Percentiles rank a stretch among this genome's conserved stretches.
Conservation (phyloP, 92 coral and sea anemone species). For the Epizoanthus stellaris region DNA sequence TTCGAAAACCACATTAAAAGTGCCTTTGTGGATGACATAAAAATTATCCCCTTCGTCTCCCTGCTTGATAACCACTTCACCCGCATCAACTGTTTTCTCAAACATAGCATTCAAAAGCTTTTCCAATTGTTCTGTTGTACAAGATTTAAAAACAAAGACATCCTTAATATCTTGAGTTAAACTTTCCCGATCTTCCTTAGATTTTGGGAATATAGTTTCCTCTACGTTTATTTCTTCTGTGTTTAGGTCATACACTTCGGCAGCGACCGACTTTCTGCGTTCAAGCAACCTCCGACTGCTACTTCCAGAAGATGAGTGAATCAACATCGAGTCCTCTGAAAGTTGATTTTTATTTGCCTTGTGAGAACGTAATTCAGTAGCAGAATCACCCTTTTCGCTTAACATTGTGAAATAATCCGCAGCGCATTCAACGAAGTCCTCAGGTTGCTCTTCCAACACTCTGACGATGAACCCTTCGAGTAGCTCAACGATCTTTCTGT, state of each 20-base stretch:
- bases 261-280: conserved; percentile 61
- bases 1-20: conserved; percentile 55
- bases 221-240: not conserved
- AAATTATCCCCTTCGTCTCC: conserved; percentile 71
- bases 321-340: conserved; percentile 32
- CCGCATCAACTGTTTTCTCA: conserved; percentile 54
- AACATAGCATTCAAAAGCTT: conserved; percentile 61
- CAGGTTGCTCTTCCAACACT: conserved; percentile 39
- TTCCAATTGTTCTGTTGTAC: conserved; percentile 54
- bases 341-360: not conserved
- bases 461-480: conserved; percentile 44
- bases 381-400: conserved; percentile 34
- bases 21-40: conserved; percentile 63
- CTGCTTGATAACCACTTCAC: conserved; percentile 52
- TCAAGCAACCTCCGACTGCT: conserved; percentile 34
- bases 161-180: conserved; percentile 43
- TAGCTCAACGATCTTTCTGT: not conserved
- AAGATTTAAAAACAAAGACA: conserved; percentile 65
- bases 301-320: conserved; percentile 4
- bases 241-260: conserved; percentile 51
- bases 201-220: conserved; percentile 44
- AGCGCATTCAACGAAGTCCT: conserved; percentile 44
- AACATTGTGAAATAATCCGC: conserved; percentile 47
- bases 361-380: not conserved
- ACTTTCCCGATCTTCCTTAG: conserved; percentile 54